These are phyloP conservation scores for Drosophila setifemur DNA, from an alignment of 1,140 invertebrate species.

Conservation along the genomic window DNA sequence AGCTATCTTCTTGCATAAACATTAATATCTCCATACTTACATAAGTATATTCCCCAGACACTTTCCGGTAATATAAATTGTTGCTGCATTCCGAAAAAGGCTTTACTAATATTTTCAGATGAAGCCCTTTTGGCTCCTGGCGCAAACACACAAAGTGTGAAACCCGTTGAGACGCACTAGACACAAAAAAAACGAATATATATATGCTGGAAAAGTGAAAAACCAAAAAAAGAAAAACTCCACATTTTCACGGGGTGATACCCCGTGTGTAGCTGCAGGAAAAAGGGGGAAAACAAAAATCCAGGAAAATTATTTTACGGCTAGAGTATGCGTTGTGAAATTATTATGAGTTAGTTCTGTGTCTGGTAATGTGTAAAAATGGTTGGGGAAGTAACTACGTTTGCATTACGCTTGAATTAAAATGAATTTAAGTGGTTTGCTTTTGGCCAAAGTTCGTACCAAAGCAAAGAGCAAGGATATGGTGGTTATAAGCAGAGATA, in stretches of 20 bases:
- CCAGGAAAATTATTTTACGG: conserved; percentile 63
- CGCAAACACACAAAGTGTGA: conserved; percentile 55
- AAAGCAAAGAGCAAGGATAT: conserved; percentile 39
- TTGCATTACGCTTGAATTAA: conserved; percentile 40
- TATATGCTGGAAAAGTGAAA: conserved; percentile 13
- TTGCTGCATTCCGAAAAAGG: conserved; percentile 21
- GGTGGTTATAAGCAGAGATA: conserved; percentile 14
- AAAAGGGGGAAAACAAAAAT: conserved; percentile 46
- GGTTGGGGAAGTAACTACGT: not conserved
- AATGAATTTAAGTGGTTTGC: conserved; percentile 52
- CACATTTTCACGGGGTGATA: not conserved
- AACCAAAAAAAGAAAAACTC: conserved; percentile 5
- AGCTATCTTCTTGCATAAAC: too few species aligned
- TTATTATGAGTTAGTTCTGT: conserved; percentile 49
- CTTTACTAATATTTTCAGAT: conserved; percentile 70
- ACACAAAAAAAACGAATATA: conserved; percentile 23
- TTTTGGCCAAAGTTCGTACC: conserved; percentile 22
- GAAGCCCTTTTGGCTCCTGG: conserved; percentile 43
- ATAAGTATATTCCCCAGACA: too few species aligned
- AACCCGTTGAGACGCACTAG: conserved; percentile 68
- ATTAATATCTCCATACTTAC: too few species aligned
- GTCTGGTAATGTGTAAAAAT: conserved; percentile 6
- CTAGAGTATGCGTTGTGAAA: conserved; percentile 56
- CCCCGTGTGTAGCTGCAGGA: not conserved
- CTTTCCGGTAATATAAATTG: too few species aligned